Evolutionary conservation across 2,888 invertebrate genomes (phyloP).

Genomic region (Tetheella fluctuosa): DNA sequence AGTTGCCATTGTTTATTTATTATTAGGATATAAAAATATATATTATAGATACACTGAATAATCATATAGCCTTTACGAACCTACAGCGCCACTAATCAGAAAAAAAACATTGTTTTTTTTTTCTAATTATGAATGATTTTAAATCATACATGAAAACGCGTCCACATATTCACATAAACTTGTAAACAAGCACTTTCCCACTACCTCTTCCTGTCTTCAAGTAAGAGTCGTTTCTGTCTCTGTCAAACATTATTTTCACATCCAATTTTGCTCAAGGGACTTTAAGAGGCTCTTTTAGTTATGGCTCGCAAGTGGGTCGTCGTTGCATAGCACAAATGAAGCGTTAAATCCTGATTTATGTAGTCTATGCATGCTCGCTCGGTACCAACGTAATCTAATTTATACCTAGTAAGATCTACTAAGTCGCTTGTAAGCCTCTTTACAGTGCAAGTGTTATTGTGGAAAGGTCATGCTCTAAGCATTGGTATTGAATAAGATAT

Average conservation of each 20-base stretch:
- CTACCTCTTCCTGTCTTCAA: background rate
- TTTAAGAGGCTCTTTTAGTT: conserved; percentile 17
- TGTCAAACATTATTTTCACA: conserved; percentile 6
- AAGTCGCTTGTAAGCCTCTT: conserved; percentile 36
- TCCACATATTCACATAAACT: background rate
- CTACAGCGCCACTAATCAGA: background rate
- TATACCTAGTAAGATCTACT: conserved; percentile 32
- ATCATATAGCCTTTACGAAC: background rate
- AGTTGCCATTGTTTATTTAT: too few species aligned
- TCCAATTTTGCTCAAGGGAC: conserved; percentile 7
- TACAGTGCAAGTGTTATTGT: conserved; percentile 26
- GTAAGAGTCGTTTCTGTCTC: background rate
- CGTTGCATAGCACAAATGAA: conserved; percentile 42
- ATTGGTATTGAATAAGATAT: conserved; percentile 11
- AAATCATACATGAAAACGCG: background rate
- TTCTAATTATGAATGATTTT: background rate
- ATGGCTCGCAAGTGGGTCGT: conserved; percentile 34
- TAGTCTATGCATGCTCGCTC: conserved; percentile 42
- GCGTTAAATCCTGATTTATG: conserved; percentile 52
- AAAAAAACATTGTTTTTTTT: too few species aligned
- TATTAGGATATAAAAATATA: too few species aligned
- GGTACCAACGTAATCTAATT: conserved; percentile 49
- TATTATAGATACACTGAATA: background rate
- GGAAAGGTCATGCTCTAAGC: conserved; percentile 24
- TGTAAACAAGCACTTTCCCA: background rate